Conservation (phyloP, 2,797 vertebrate species). For the Emydoidea blandingii region DNA sequence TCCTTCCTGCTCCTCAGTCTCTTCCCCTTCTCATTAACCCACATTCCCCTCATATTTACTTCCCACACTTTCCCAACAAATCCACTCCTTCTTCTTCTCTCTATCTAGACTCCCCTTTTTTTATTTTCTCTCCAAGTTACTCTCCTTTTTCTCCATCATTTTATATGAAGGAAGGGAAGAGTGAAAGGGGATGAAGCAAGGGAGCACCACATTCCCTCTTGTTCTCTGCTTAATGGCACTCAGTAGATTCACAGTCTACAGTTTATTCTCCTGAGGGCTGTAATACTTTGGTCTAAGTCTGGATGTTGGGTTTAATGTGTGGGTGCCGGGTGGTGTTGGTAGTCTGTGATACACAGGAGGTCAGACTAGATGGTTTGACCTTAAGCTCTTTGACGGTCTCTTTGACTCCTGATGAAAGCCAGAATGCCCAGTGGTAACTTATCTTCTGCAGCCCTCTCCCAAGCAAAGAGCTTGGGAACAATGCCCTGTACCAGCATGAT, state of each 20-base stretch:
- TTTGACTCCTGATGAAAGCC: not conserved
- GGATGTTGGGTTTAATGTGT: not conserved
- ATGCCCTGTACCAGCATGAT: not conserved
- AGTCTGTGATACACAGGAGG: not conserved
- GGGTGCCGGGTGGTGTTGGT: not conserved
- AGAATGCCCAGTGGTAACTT: not conserved
- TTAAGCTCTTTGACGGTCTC: not conserved
- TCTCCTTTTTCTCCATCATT: not conserved
- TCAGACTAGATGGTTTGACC: not conserved
- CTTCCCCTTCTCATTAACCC: not conserved
- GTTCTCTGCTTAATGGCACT: not conserved
- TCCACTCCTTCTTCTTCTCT: not conserved
- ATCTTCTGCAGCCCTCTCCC: not conserved
- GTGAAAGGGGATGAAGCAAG: not conserved
- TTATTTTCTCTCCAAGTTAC: not conserved
- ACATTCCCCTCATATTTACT: not conserved
- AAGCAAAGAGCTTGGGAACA: not conserved
- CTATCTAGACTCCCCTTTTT: fast-evolving
- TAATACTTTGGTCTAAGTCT: not conserved
- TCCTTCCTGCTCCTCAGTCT: not conserved
- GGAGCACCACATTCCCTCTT: not conserved
- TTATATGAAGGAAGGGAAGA: not conserved
- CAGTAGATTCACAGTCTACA: too few species aligned
- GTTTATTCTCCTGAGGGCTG: not conserved
- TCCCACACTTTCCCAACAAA: not conserved